These are phyloP conservation scores for Cebidichthys violaceus DNA, from an alignment of 2,113 vertebrate species.

Conservation along the genomic window DNA sequence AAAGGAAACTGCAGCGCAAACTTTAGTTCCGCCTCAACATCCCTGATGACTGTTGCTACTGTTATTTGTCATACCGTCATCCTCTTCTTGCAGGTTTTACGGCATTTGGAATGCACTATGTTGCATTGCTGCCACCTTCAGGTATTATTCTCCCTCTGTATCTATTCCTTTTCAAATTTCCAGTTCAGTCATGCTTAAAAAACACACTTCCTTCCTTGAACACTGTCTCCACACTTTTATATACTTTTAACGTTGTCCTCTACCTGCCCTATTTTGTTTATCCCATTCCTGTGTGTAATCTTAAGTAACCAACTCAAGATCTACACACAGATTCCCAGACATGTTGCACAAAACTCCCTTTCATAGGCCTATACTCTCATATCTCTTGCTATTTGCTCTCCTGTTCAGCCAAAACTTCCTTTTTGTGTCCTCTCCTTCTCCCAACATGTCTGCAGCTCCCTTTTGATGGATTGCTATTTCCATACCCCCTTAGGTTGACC, in stretches of 20 bases:
- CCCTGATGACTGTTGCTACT: not conserved
- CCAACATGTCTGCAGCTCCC: not conserved
- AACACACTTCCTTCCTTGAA: not conserved
- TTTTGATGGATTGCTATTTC: not conserved
- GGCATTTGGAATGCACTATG: not conserved
- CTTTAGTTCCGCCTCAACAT: constrained; percentile 51
- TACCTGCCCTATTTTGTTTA: not conserved
- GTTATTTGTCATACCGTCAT: not conserved
- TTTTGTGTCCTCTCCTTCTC: no score
- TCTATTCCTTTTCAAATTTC: not conserved
- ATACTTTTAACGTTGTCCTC: not conserved
- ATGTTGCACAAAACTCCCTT: not conserved
- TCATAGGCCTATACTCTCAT: no score
- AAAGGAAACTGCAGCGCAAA: constrained; percentile 34
- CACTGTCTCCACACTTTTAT: not conserved
- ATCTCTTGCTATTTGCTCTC: no score
- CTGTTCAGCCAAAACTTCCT: no score
- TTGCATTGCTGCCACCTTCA: not conserved
- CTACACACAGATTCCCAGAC: not conserved
- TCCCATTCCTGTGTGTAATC: not conserved
- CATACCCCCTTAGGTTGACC: not conserved
- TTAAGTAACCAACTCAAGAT: not conserved
- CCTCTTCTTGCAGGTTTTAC: not conserved
- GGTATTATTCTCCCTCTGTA: not conserved
- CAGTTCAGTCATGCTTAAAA: not conserved